phyloP scores from a whole-genome alignment of 2,797 vertebrate species.

The Austrolebias charrua region DNA sequence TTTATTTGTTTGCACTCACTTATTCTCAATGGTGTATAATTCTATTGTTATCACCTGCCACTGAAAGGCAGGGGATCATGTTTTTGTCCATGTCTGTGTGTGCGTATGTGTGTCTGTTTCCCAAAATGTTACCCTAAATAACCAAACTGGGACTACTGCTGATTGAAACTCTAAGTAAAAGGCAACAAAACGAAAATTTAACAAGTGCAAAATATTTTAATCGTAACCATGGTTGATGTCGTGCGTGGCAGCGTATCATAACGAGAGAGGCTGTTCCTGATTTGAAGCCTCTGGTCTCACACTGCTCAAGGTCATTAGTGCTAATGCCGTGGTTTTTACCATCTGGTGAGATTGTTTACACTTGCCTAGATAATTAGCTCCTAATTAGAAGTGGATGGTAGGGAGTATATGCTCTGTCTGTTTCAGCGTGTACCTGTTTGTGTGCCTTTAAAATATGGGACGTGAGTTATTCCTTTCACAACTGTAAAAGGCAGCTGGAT shows the following conservation, averaged over 20 bases:
- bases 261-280: slow-evolving; percentile 61
- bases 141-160: slow-evolving; percentile 4
- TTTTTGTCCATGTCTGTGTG: no score
- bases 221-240: slow-evolving; percentile 18
- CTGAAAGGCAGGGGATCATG: no score
- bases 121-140: neutral
- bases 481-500: slow-evolving; percentile 42
- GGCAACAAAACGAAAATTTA: slow-evolving; percentile 12
- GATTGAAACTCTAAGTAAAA: slow-evolving; percentile 15
- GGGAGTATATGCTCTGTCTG: slow-evolving; percentile 61
- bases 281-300: slow-evolving; percentile 53
- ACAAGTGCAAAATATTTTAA: slow-evolving; percentile 24
- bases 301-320: slow-evolving; percentile 84
- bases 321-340: slow-evolving; percentile 81
- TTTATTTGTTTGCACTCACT: no score
- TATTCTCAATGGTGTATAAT: no score
- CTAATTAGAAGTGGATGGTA: slow-evolving; percentile 88
- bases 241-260: slow-evolving; percentile 53
- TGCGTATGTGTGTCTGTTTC: no score
- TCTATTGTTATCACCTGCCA: no score
- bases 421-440: slow-evolving; percentile 27
- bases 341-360: slow-evolving; percentile 93
- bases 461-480: slow-evolving; percentile 31
- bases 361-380: slow-evolving; percentile 89
- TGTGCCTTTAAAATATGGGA: slow-evolving; percentile 30